These are phyloP conservation scores for Vannuccia rotundouncinata DNA, from an alignment of 2,888 invertebrate genomes.

Conservation along the genomic window DNA sequence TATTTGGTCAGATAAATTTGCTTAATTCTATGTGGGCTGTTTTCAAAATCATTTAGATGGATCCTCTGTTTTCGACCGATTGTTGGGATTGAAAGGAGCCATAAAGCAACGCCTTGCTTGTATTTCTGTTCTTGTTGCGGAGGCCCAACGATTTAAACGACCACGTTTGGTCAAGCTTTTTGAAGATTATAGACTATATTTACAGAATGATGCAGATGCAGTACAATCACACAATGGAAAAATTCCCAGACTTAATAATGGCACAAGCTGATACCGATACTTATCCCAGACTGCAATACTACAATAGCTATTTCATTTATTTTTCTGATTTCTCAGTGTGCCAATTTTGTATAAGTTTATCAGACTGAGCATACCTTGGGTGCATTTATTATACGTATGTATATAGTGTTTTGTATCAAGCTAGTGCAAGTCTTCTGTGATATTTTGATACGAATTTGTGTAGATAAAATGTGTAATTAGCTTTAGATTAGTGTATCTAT, in stretches of 20 bases:
- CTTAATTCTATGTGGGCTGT: too few species aligned
- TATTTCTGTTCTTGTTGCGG: constrained; percentile 3
- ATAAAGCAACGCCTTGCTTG: neutral
- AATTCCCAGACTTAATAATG: neutral
- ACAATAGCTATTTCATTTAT: neutral
- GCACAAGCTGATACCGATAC: neutral
- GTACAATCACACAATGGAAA: neutral
- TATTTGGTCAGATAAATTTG: too few species aligned
- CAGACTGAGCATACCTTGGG: neutral
- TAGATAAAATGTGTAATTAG: neutral
- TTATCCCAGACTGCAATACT: neutral
- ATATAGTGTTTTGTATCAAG: neutral
- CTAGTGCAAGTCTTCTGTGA: neutral
- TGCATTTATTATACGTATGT: constrained; percentile 20
- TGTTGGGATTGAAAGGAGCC: neutral
- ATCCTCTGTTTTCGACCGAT: neutral
- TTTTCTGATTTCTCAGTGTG: neutral
- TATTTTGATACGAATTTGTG: neutral
- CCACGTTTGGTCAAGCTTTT: neutral
- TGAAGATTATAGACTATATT: neutral
- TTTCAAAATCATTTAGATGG: too few species aligned
- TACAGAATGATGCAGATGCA: neutral
- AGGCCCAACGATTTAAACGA: constrained; percentile 11
- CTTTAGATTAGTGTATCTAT: neutral
- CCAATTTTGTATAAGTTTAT: constrained; percentile 12